These are phyloP conservation scores for Botia almorhae DNA, from an alignment of 2,797 vertebrate species.

Conservation along the genomic window DNA sequence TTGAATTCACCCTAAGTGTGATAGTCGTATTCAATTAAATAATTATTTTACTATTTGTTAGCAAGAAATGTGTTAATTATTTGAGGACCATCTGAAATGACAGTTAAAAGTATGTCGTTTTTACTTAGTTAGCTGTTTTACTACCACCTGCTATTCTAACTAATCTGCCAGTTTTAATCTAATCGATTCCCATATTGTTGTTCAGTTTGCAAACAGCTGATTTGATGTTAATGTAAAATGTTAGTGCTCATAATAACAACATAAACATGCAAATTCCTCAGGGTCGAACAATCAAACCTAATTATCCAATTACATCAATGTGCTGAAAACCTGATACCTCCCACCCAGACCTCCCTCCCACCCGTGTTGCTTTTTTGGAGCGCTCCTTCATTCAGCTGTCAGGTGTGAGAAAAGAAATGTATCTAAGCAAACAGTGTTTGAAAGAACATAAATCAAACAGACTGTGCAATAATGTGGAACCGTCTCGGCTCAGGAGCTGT, in stretches of 20 bases:
- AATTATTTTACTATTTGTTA: too few species aligned
- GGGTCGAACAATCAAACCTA: slow-evolving; percentile 29
- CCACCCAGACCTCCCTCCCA: not conserved
- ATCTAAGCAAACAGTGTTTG: slow-evolving; percentile 46
- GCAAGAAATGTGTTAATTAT: too few species aligned
- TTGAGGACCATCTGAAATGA: not conserved
- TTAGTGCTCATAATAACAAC: slow-evolving; percentile 12
- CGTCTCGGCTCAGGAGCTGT: slow-evolving; percentile 36
- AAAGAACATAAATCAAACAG: slow-evolving; percentile 53
- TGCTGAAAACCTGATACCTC: slow-evolving; percentile 1
- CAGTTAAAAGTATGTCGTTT: not conserved
- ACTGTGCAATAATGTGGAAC: slow-evolving; percentile 56
- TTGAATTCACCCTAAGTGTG: too few species aligned
- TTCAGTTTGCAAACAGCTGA: not conserved
- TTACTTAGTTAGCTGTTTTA: slow-evolving; percentile 3
- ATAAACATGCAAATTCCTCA: slow-evolving; percentile 2
- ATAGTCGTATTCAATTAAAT: too few species aligned
- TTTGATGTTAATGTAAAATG: not conserved
- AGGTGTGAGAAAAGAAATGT: slow-evolving; percentile 41
- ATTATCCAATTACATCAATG: slow-evolving; percentile 43
- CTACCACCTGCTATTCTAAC: not conserved
- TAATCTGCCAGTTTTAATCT: not conserved
- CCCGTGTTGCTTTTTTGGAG: slow-evolving; percentile 11
- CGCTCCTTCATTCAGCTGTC: slow-evolving; percentile 31
- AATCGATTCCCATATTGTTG: not conserved